Base-by-base conservation (phyloP, 2,113 vertebrate genomes). In the Caranx ignobilis region DNA sequence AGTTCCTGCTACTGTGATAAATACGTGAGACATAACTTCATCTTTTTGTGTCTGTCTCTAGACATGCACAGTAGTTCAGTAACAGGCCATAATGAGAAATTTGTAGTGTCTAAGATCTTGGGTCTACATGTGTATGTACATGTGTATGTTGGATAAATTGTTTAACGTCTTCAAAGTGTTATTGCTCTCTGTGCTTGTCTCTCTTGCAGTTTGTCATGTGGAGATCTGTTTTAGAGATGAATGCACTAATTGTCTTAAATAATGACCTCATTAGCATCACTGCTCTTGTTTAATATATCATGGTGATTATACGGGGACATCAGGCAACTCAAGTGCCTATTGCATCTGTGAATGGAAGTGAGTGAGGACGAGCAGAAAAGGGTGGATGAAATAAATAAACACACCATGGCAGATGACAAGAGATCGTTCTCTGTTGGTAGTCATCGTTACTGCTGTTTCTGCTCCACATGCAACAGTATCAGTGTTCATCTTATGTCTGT, bases 301-400 rank as follows among this genome's bases (percentile, higher is more conserved):
- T 3, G 26, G 59, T 55, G 81, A 71, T 84, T 63, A n/a, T 50
- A 50, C 1, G 8, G 66, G 45, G 41, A 66, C 1, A 31, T 79
- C 62, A 43, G 63, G 71, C 65, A 64, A 35, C 54, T 75, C 21
- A 41, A 59, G 69, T 70, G 74, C 62, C 54, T 65, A 15, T 85
- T 62, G 73, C 15, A 54, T 76, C 66, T 67, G 82, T 85, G 77
- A 85, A 45, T 67, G 65, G 86, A 71, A 82, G 56, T 69, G 75
- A 82, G 57, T 0, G 21, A 68, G 34, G 57, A 64, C 11, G 1
- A 55, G 12, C 45, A 43, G 62, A 69, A 62, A 64, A 69, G 19
- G 19, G 56, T 41, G 32, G 5, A 31, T 65, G 4, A 79, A 60
- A 82, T 57, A 54, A 71, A 77, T 26, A 16, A 79, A 59, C 32